A percentile compares a stretch with the other conserved stretches of the same genome.
Evolutionary conservation across 2,888 invertebrate genomes (phyloP).

Genomic region (Crematogaster levior): DNA sequence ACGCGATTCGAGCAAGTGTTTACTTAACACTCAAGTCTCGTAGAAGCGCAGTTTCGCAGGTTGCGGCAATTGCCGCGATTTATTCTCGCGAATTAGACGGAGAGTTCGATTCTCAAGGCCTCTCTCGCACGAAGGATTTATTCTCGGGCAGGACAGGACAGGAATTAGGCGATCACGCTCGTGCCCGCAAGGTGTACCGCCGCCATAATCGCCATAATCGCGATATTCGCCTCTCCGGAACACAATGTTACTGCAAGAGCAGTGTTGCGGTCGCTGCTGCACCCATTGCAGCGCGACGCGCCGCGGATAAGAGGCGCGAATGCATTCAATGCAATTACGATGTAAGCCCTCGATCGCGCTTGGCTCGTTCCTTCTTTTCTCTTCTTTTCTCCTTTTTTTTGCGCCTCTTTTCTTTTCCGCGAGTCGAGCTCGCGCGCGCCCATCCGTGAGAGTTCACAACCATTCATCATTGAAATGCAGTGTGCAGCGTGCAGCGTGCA

Average conservation of each 20-base stretch:
- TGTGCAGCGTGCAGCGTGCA: conserved; percentile 41
- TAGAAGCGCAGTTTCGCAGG: conserved; percentile 4
- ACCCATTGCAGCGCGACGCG: conserved; percentile 57
- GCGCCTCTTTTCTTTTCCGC: conserved; percentile 10
- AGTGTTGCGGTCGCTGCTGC: conserved; percentile 56
- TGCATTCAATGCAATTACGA: conserved; percentile 71
- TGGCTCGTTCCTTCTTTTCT: conserved; percentile 36
- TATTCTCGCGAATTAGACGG: conserved; percentile 25
- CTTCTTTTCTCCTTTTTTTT: not conserved
- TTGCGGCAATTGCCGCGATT: not conserved
- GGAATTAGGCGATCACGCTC: conserved; percentile 46
- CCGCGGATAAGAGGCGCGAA: conserved; percentile 59
- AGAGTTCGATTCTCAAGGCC: conserved; percentile 15
- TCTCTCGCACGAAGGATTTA: conserved; percentile 25
- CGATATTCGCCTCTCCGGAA: conserved; percentile 44
- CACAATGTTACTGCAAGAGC: conserved; percentile 60
- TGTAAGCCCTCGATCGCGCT: conserved; percentile 64
- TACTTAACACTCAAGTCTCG: not conserved
- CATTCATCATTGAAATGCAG: conserved; percentile 70
- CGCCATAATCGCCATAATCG: conserved; percentile 23
- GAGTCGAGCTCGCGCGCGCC: conserved; percentile 43
- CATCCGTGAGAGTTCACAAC: conserved; percentile 68
- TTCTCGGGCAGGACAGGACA: conserved; percentile 21
- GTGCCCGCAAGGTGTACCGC: conserved; percentile 34
- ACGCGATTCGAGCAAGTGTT: not conserved